Evolutionary conservation across 1,140 invertebrate species (phyloP).

Genomic region (Lepeophtheirus salmonis): DNA sequence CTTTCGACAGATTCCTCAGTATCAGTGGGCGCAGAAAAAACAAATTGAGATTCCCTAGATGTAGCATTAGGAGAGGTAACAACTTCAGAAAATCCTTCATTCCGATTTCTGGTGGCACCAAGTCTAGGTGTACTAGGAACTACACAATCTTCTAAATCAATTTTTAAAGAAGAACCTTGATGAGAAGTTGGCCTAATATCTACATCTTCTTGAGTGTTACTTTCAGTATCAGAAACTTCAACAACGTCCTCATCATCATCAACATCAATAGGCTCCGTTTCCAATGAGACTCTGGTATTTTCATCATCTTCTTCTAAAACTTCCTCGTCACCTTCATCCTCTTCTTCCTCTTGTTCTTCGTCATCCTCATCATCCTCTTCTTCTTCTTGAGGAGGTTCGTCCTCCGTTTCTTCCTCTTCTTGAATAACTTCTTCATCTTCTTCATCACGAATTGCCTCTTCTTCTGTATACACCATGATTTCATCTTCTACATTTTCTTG

Average conservation of each 20-base stretch:
- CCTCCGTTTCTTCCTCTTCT: background rate
- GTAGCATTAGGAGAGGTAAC: too few relatives aligned
- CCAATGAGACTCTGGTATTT: conserved; percentile 28
- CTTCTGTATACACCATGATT: background rate
- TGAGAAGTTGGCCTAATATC: background rate
- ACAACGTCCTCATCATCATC: conserved; percentile 13
- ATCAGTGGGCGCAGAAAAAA: background rate
- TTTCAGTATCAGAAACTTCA: conserved; percentile 3
- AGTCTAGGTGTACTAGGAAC: conserved; percentile 74
- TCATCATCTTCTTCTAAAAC: conserved; percentile 34
- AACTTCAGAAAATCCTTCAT: conserved; percentile 79
- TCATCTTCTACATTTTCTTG: conserved; percentile 3
- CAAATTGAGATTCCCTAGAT: conserved; percentile 45
- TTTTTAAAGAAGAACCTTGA: conserved; percentile 22
- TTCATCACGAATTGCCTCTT: background rate
- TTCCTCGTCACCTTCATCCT: conserved; percentile 24
- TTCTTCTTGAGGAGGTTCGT: conserved; percentile 21
- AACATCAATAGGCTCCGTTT: conserved; percentile 16
- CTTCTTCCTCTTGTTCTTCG: conserved; percentile 26
- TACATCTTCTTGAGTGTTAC: conserved; percentile 15
- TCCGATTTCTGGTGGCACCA: conserved; percentile 55
- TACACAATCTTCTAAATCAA: conserved; percentile 62
- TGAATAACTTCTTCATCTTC: conserved; percentile 5
- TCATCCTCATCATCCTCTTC: conserved; percentile 25
- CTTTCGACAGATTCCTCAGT: too few relatives aligned